These are phyloP conservation scores for Macropus fuliginosus DNA, from an alignment of 2,797 vertebrate species.

Conservation along the genomic window DNA sequence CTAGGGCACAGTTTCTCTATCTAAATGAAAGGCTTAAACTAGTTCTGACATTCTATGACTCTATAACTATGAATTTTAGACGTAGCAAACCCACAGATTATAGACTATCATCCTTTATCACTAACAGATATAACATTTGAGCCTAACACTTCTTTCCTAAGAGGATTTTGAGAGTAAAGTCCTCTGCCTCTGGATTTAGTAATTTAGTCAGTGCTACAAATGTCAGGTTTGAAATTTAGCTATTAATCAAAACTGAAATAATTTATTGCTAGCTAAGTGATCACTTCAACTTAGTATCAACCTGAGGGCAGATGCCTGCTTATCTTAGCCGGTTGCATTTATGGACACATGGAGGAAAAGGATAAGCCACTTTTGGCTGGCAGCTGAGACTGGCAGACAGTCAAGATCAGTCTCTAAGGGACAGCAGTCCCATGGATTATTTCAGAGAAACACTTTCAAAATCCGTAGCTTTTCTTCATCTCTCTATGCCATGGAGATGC, in stretches of 20 bases:
- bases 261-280: slow-evolving; percentile 77
- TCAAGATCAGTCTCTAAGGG: slow-evolving; percentile 44
- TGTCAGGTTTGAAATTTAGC: slow-evolving; percentile 78
- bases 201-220: slow-evolving; percentile 76
- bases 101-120: not conserved
- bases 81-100: not conserved
- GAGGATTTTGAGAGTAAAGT: not conserved
- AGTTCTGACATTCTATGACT: not conserved
- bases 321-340: slow-evolving; percentile 79
- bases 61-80: not conserved
- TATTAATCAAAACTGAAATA: slow-evolving; percentile 77
- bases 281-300: slow-evolving; percentile 81
- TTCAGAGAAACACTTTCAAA: not conserved
- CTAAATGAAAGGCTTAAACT: not conserved
- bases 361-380: slow-evolving; percentile 65
- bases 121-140: not conserved
- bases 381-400: not conserved
- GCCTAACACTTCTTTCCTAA: not conserved
- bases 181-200: slow-evolving; percentile 72
- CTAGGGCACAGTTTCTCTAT: not conserved
- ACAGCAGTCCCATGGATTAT: not conserved
- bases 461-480: not conserved
- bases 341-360: slow-evolving; percentile 74
- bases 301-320: slow-evolving; percentile 74
- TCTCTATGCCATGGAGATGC: not conserved